Evolutionary conservation across 2,113 vertebrate genomes (phyloP).

Genomic region (Dipodomys ordii): DNA sequence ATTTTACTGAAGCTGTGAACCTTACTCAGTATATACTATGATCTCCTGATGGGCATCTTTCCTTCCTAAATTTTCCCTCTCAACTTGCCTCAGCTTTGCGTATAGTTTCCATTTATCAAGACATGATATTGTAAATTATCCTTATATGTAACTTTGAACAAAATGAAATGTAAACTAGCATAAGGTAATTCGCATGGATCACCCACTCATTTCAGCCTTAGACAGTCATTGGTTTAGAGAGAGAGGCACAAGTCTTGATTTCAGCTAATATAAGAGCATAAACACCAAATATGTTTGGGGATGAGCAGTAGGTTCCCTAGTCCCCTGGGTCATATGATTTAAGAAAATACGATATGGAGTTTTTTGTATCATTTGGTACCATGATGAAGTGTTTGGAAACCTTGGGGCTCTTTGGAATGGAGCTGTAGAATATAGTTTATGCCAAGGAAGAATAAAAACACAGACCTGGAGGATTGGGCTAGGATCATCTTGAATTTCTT

Average conservation of each 20-base stretch:
- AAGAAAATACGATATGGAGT: not conserved
- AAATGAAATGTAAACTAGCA: not conserved
- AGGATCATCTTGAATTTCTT: not conserved
- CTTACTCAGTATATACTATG: not conserved
- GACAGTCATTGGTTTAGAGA: too few species aligned
- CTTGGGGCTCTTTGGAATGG: not conserved
- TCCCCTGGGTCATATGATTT: not conserved
- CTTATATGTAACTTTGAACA: too few species aligned
- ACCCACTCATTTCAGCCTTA: not conserved
- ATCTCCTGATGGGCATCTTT: not conserved
- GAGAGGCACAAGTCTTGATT: not conserved
- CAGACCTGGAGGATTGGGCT: not conserved
- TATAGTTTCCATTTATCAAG: not conserved
- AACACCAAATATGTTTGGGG: not conserved
- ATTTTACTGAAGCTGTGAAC: not conserved
- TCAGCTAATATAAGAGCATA: not conserved
- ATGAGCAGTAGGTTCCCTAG: not conserved
- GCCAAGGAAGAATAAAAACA: not conserved
- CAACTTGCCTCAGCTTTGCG: not conserved
- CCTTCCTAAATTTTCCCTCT: not conserved
- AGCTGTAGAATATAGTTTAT: not conserved
- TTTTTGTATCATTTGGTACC: not conserved
- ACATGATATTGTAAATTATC: not conserved
- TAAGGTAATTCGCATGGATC: too few species aligned
- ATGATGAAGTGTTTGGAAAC: not conserved